Percentiles rank a stretch among this genome's conserved stretches.
These are phyloP conservation scores for Lysiphlebus fabarum DNA, from an alignment of 1,140 invertebrate species.

Conservation along the genomic window DNA sequence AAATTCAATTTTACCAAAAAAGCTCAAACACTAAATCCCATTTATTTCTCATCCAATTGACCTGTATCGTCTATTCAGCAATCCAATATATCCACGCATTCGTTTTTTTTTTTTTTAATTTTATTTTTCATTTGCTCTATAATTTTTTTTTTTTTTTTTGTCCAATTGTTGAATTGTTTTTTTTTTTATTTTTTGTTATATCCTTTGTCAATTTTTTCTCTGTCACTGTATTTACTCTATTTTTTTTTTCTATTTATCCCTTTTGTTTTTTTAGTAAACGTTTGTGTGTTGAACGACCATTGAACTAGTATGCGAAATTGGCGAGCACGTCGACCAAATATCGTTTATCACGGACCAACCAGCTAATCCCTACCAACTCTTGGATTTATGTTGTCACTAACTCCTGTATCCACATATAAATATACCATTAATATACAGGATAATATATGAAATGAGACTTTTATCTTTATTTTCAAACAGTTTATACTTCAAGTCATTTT, in stretches of 20 bases:
- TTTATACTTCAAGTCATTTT: no score
- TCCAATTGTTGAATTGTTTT: no score
- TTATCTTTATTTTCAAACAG: no score
- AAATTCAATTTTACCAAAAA: background rate
- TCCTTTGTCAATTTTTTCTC: background rate
- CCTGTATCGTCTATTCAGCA: no score
- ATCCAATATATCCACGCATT: background rate
- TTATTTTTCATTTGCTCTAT: background rate
- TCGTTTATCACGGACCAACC: conserved; percentile 22
- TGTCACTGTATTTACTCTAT: background rate
- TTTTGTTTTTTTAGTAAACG: conserved; percentile 3
- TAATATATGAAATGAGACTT: no score
- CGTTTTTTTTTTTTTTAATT: background rate
- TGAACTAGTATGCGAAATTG: conserved; percentile 12
- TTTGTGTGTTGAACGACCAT: background rate
- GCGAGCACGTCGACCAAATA: conserved; percentile 23
- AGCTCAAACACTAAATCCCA: no score
- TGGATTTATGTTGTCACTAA: conserved; percentile 26
- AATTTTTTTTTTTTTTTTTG: background rate
- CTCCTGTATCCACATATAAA: conserved; percentile 1
- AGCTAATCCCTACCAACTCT: conserved; percentile 24
- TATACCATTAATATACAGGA: no score
- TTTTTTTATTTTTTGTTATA: background rate
- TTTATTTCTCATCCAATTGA: no score
- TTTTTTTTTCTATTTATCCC: conserved; percentile 1